phyloP scores from a whole-genome alignment of 2,113 vertebrate genomes.

The Acrocephalus kingi region DNA sequence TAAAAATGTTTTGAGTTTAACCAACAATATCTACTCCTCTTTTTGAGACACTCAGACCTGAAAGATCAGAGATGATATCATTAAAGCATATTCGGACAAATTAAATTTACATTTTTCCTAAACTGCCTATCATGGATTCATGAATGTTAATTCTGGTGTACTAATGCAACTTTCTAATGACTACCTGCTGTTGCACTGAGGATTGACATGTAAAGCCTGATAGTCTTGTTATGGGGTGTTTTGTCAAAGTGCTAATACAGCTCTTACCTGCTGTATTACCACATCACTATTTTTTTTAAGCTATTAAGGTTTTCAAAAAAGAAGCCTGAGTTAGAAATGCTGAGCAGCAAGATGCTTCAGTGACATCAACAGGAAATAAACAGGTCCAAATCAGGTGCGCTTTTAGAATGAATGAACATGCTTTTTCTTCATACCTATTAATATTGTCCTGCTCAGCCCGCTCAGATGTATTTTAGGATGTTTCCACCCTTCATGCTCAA shows the following conservation, averaged over 20 bases:
- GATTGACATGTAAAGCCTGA: constrained; percentile 41
- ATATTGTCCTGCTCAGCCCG: neutral
- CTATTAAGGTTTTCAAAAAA: neutral
- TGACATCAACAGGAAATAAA: neutral
- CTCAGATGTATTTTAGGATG: neutral
- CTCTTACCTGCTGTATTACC: neutral
- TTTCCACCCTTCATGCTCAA: neutral
- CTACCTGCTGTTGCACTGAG: neutral
- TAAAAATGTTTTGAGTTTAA: neutral
- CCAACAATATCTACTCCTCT: neutral
- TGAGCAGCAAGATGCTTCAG: neutral
- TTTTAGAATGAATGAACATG: neutral
- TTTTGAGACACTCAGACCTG: neutral
- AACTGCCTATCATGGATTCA: neutral
- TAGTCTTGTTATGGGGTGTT: neutral
- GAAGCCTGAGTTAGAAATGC: neutral
- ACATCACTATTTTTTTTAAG: neutral
- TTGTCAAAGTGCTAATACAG: neutral
- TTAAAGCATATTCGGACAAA: neutral
- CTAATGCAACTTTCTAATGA: constrained; percentile 25
- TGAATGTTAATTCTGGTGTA: neutral
- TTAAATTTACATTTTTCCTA: neutral
- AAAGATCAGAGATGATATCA: neutral
- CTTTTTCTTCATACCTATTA: neutral
- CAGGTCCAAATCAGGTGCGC: neutral